Percentiles rank a stretch among this genome's conserved stretches.
Conservation (phyloP, 64 coral and sea anemone genomes). For the Acropora tenuis region DNA sequence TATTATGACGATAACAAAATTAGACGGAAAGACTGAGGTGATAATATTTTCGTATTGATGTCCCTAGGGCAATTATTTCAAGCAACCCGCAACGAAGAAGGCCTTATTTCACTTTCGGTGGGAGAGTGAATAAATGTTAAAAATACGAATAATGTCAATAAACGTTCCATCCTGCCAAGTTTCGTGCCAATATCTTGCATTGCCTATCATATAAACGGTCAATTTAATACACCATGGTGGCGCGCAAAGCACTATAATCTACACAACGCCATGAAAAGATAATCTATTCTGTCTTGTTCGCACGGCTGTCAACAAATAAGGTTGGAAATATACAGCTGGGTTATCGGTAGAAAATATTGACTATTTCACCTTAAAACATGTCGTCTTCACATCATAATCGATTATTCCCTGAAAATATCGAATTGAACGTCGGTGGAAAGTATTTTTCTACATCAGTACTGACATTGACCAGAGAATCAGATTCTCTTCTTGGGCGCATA, state of each 20-base stretch:
- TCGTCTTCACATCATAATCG: constrained; percentile 31
- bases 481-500: constrained; percentile 79
- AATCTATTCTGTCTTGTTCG: constrained; percentile 1
- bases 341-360: not conserved
- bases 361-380: constrained; percentile 38
- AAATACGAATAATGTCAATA: too few relatives aligned
- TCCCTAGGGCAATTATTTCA: too few relatives aligned
- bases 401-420: constrained; percentile 91
- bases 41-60: too few relatives aligned
- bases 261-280: constrained; percentile 23
- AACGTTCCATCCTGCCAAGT: too few relatives aligned
- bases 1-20: too few relatives aligned
- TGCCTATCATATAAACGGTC: not conserved
- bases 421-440: constrained; percentile 89
- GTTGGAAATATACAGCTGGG: not conserved
- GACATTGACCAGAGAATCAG: constrained; percentile 80
- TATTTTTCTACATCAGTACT: constrained; percentile 86
- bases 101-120: too few relatives aligned
- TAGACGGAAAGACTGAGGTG: too few relatives aligned
- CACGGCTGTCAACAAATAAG: constrained; percentile 35
- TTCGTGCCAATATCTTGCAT: not conserved
- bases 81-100: too few relatives aligned
- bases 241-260: constrained; percentile 14
- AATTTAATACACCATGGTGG: not conserved
- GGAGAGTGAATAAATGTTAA: too few relatives aligned